Evolutionary conservation across 2,888 invertebrate genomes (phyloP).

Genomic region (Thecocarcelia acutangulata): DNA sequence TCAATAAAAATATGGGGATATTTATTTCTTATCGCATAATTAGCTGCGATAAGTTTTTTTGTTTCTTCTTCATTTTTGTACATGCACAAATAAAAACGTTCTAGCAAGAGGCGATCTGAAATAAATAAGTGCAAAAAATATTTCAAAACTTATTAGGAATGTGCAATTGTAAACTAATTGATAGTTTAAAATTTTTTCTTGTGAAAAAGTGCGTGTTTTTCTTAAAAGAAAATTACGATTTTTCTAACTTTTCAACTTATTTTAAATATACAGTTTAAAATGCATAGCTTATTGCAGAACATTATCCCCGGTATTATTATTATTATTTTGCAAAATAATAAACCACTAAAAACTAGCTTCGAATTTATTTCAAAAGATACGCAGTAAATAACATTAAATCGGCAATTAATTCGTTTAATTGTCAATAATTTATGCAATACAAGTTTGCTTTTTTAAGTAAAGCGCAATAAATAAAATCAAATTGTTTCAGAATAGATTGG

Average conservation of each 20-base stretch:
- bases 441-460: constrained; percentile 27
- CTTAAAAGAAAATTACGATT: too few species aligned
- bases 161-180: too few species aligned
- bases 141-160: too few species aligned
- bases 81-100: constrained; percentile 76
- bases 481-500: not conserved
- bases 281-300: too few species aligned
- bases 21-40: constrained; percentile 82
- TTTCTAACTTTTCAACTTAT: too few species aligned
- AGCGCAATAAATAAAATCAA: constrained; percentile 21
- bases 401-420: not conserved
- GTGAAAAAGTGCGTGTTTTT: too few species aligned
- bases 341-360: not conserved
- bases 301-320: too few species aligned
- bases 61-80: constrained; percentile 75
- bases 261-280: too few species aligned
- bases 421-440: constrained; percentile 44
- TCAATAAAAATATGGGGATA: constrained; percentile 83
- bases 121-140: constrained; percentile 6
- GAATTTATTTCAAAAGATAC: not conserved
- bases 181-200: too few species aligned
- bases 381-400: not conserved
- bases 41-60: constrained; percentile 77
- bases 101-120: constrained; percentile 76
- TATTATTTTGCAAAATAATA: too few species aligned